These are phyloP conservation scores for Hydroisotoma schaefferi DNA, from an alignment of 2,888 invertebrate species.

Conservation along the genomic window DNA sequence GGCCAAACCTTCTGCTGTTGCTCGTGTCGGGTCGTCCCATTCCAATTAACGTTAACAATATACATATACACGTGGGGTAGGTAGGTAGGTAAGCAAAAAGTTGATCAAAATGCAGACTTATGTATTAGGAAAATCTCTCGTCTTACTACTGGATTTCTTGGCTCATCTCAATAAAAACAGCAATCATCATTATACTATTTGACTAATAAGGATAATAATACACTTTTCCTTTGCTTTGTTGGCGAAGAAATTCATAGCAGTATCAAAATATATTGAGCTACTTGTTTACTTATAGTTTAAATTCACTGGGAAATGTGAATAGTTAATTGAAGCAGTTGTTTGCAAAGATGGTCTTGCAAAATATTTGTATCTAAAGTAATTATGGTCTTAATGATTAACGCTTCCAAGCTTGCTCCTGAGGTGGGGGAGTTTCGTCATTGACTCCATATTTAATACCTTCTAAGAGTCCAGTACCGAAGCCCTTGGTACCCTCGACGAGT, in stretches of 20 bases:
- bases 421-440: constrained; percentile 47
- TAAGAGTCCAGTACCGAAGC: constrained; percentile 48
- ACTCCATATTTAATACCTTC: constrained; percentile 49
- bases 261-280: constrained; percentile 5
- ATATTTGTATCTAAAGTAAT: neutral
- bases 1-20: no score
- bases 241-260: neutral
- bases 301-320: neutral
- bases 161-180: constrained; percentile 4
- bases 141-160: neutral
- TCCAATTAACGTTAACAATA: no score
- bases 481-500: constrained; percentile 48
- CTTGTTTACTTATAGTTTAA: neutral
- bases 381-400: constrained; percentile 18
- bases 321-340: neutral
- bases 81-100: no score
- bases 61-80: no score
- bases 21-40: no score
- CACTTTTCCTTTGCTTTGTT: no score
- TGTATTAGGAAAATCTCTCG: constrained; percentile 8
- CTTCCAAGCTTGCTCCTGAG: constrained; percentile 40
- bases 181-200: neutral
- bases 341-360: constrained; percentile 7
- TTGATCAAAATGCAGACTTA: constrained; percentile 8
- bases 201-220: no score